Percentiles rank a stretch among this genome's conserved stretches.
Conservation (phyloP, 64 coral and sea anemone genomes). For the Trachythela sp. region DNA sequence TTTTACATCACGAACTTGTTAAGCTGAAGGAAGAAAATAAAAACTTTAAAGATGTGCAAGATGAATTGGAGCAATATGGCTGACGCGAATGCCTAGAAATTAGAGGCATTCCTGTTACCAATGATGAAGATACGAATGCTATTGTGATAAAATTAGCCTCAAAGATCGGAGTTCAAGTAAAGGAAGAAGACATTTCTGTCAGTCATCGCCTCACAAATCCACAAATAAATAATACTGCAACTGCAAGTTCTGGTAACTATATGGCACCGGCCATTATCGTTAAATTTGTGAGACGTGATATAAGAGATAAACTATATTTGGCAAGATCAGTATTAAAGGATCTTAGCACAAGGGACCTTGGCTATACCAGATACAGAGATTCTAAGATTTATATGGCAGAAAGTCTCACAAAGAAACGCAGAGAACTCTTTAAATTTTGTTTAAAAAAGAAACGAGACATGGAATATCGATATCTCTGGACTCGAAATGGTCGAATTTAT, state of each 20-base stretch:
- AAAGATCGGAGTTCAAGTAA: background rate
- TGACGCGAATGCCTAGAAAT: slow-evolving; percentile 24
- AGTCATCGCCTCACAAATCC: too few species aligned
- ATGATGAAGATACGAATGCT: slow-evolving; percentile 10
- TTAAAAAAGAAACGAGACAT: background rate
- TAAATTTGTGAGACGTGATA: background rate
- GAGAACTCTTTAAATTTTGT: slow-evolving; percentile 10
- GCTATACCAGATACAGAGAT: slow-evolving; percentile 24
- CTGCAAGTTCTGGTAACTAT: background rate
- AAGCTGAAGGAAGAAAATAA: background rate
- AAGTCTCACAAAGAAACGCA: background rate
- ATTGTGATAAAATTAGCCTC: background rate
- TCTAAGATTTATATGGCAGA: slow-evolving; percentile 49
- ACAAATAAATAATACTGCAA: too few species aligned
- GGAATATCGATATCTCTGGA: too few species aligned
- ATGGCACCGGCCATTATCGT: background rate
- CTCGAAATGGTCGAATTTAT: too few species aligned
- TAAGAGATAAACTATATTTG: slow-evolving; percentile 9
- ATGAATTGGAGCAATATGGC: background rate
- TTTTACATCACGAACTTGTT: background rate
- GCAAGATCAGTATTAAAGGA: slow-evolving; percentile 26
- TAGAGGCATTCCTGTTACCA: slow-evolving; percentile 1
- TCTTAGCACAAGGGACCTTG: slow-evolving; percentile 21
- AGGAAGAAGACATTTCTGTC: slow-evolving; percentile 9
- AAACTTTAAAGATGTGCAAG: background rate